Evolutionary conservation across 2,113 vertebrate genomes (phyloP), one percentile per base, ranked within the genome.

Genomic region (human): DNA sequence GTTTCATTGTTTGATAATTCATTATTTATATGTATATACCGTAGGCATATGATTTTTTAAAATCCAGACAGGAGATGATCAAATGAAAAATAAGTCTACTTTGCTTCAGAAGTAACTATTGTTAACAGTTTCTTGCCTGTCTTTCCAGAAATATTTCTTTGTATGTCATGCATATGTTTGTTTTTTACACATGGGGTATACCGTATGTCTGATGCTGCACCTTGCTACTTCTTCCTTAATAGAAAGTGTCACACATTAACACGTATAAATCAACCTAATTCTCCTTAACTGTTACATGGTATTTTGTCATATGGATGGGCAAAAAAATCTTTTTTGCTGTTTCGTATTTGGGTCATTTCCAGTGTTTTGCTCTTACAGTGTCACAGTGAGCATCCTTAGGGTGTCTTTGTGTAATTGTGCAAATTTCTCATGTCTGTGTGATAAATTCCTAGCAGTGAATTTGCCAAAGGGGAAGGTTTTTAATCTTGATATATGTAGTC

Each of bases 21-120:
- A 43, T 57, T 66, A 86, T 73, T n/a, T 38, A n/a, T 55, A 17
- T 38, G 27, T 78, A 78, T 38, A 14, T 17, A 4, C 50, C 32
- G 3, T 92, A 68, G 88, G 32, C 30, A 12, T 66, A 8, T 35
- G 27, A 38, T 30, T 93, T 86, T 88, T n/a, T 70, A 72, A 88
- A 90, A 89, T 43, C 35, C 30, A 86, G 80, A 70, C 50, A 85
- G 78, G 40, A 81, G 27, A 10, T 27, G 52, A 72, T 90, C 68
- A 92, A 89, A 79, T 79, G 79, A 89, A 75, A 92, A 89, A 17
- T 52, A 75, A 32, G 52, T 68, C 16, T 68, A 4, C 70, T 70
- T 92, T 27, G 66, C 72, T 79, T 43, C 45, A n/a, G 52, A 90
- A 86, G 90, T 92, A 59, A 78, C 76, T 59, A 13, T 45, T 55